phyloP scores from a whole-genome alignment of 2,888 invertebrate genomes.

The Thecophora atra region DNA sequence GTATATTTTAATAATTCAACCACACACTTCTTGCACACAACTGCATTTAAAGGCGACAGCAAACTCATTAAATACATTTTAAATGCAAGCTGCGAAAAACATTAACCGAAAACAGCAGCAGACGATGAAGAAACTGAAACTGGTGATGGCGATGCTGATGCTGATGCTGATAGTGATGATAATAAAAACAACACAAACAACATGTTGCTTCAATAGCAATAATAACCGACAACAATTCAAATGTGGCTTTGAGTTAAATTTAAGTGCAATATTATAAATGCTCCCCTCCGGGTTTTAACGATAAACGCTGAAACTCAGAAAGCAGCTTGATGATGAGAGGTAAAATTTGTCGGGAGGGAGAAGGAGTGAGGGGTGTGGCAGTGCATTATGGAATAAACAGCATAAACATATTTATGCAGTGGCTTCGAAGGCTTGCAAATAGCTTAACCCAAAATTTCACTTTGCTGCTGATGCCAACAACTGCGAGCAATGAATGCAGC shows the following conservation, averaged over 20 bases:
- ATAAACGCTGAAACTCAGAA: not conserved
- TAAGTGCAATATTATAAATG: constrained; percentile 29
- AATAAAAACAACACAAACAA: not conserved
- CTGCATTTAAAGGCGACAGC: constrained; percentile 10
- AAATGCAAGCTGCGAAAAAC: not conserved
- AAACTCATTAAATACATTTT: constrained; percentile 5
- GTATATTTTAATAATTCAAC: constrained; percentile 1
- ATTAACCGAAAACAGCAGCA: not conserved
- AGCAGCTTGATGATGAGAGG: not conserved
- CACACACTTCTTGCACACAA: not conserved
- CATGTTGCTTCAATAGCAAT: not conserved
- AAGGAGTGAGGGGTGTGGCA: not conserved
- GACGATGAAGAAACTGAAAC: too few species aligned
- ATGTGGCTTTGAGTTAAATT: constrained; percentile 19
- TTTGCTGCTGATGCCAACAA: not conserved
- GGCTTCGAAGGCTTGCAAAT: constrained; percentile 12
- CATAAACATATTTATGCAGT: constrained; percentile 23
- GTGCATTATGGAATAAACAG: not conserved
- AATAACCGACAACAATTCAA: constrained; percentile 17
- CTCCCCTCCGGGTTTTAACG: not conserved
- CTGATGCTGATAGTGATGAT: too few species aligned
- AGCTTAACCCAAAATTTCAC: constrained; percentile 24
- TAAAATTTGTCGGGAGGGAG: too few species aligned
- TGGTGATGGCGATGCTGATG: too few species aligned
- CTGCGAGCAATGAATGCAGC: not conserved